These are phyloP conservation scores for Struthio camelus DNA, from an alignment of 2,113 vertebrate genomes.

Conservation along the genomic window DNA sequence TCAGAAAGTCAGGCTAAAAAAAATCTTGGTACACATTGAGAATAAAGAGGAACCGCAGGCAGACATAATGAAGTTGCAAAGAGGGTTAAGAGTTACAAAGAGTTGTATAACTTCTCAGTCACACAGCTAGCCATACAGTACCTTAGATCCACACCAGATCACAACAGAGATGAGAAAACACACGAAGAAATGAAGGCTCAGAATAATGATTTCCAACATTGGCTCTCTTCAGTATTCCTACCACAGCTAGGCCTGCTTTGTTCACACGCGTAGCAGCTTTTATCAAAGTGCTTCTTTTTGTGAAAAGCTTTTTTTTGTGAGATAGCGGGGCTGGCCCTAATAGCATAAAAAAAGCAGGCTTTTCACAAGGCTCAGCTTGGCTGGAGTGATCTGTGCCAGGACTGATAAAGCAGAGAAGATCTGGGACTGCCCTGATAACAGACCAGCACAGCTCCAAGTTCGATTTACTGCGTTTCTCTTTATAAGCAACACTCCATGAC, in stretches of 20 bases:
- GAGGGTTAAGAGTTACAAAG: neutral
- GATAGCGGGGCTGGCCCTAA: neutral
- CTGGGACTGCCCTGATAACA: slow-evolving; percentile 64
- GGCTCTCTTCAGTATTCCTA: rapidly evolving
- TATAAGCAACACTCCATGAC: too few species aligned
- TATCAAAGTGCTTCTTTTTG: rapidly evolving
- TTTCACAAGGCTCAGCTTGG: neutral
- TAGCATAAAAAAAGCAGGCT: rapidly evolving
- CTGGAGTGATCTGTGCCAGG: neutral
- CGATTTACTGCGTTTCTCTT: neutral
- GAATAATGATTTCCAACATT: slow-evolving; percentile 12
- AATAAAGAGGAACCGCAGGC: rapidly evolving
- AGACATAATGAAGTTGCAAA: rapidly evolving
- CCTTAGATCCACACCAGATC: neutral
- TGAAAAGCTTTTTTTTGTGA: neutral
- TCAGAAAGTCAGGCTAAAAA: neutral
- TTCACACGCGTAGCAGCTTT: rapidly evolving
- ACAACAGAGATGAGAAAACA: neutral
- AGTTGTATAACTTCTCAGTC: neutral
- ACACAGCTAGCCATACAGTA: neutral
- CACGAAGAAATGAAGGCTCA: neutral
- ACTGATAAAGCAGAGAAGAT: slow-evolving; percentile 42
- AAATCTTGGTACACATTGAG: rapidly evolving
- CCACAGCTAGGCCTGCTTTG: neutral
- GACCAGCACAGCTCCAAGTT: neutral